Evolutionary conservation across 1,140 invertebrate species (phyloP), one percentile per base, ranked within the genome.

Genomic region (Drosophila setifemur): DNA sequence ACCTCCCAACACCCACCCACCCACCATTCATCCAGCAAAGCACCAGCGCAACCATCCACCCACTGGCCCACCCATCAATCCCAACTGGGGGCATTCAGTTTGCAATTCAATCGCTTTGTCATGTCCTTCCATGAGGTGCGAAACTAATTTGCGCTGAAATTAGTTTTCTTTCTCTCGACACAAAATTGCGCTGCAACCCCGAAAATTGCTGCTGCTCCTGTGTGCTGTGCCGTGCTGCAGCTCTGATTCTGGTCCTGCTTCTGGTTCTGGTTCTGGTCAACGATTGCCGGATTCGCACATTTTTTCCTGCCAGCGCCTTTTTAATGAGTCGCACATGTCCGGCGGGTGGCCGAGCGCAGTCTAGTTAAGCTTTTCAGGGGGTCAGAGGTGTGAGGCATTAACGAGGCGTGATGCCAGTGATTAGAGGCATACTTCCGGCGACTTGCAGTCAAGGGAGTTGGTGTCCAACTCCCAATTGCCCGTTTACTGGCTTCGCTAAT

Each of bases 81-180:
- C 31, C n/a, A n/a, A 29, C 31, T 12, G 48, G 28, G 49, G 42
- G 57, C 64, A 79, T 81, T 81, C 71, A 71, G 47, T 44, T 49
- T 23, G 35, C 71, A 64, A 85, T 85, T 85, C 42, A 79, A 86
- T 72, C 67, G 81, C 81, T 74, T 68, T 75, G 81, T 74, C 74
- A 54, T 60, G 42, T 63, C 69, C 47, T 57, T 79, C 70, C 58
- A 69, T 85, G 79, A 85, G 79, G 79, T 85, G 79, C 79, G 79
- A 85, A 85, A 85, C 79, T 79, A 85, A 85, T 85, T 85, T 85
- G 79, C 81, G 81, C 79, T 71, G 81, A 86, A 85, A 85, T 85
- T 86, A 85, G 79, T 85, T 85, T 85, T 85, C 79, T 86, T 85
- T 86, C 74, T 74, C 43, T 60, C 25, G 48, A 48, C 58, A 25